A percentile compares a stretch with the other conserved stretches of the same genome.
These are phyloP conservation scores for Chaenodraco wilsoni DNA, from an alignment of 2,797 vertebrate species.

Conservation along the genomic window DNA sequence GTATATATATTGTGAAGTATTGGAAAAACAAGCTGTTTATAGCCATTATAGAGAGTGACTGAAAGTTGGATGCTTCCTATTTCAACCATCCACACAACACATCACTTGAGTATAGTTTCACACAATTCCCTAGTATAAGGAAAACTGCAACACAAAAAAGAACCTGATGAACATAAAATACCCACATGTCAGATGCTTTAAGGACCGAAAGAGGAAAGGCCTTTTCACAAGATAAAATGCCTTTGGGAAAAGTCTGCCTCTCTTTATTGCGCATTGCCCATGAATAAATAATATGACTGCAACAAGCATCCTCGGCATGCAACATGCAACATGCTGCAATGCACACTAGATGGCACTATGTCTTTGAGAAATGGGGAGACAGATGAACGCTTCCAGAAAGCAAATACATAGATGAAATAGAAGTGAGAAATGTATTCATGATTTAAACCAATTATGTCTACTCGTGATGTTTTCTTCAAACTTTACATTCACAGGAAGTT, in stretches of 20 bases:
- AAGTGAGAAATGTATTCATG: conserved; percentile 14
- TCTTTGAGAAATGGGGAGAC: conserved; percentile 25
- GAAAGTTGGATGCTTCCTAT: not conserved
- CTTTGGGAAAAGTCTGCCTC: conserved; percentile 43
- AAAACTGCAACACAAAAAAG: conserved; percentile 2
- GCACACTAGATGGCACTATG: conserved; percentile 77
- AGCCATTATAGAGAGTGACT: conserved; percentile 8
- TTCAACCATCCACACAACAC: conserved; percentile 6
- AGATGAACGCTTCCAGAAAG: not conserved
- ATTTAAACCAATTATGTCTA: conserved; percentile 21
- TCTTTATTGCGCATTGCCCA: conserved; percentile 42
- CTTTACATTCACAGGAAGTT: not conserved
- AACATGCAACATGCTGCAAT: conserved; percentile 45
- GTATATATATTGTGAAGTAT: not conserved
- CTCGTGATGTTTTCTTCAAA: conserved; percentile 16
- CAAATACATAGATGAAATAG: conserved; percentile 1
- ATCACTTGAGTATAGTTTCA: not conserved
- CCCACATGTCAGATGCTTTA: not conserved
- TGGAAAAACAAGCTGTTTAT: not conserved
- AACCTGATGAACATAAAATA: not conserved
- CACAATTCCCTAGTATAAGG: not conserved
- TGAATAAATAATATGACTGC: conserved; percentile 58
- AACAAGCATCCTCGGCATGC: conserved; percentile 41
- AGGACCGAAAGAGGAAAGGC: not conserved
- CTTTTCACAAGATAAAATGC: conserved; percentile 36